Conservation (phyloP, 2,888 invertebrate genomes). For the Agriopis marginaria region DNA sequence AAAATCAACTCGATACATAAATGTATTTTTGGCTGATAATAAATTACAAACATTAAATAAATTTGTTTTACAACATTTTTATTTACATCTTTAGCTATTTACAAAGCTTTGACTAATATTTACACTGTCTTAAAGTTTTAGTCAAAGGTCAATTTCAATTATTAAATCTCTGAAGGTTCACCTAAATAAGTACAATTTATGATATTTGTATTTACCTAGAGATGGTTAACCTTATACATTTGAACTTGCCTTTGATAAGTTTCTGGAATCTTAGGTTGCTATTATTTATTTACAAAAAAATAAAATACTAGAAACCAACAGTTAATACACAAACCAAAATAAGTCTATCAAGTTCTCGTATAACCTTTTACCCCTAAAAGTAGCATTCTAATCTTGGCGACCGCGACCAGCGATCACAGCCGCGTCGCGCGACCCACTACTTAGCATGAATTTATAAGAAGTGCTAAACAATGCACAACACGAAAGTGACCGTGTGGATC, state of each 20-base stretch:
- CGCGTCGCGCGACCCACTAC: no score
- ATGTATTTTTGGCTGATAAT: constrained; percentile 68
- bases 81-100: constrained; percentile 62
- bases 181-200: constrained; percentile 49
- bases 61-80: constrained; percentile 54
- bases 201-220: constrained; percentile 56
- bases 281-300: constrained; percentile 47
- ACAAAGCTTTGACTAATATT: constrained; percentile 59
- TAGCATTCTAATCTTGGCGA: no score
- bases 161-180: constrained; percentile 29
- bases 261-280: constrained; percentile 47
- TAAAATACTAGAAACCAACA: neutral
- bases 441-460: no score
- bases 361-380: neutral
- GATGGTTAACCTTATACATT: constrained; percentile 56
- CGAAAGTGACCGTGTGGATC: no score
- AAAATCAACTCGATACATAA: constrained; percentile 57
- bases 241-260: constrained; percentile 61
- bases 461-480: no score
- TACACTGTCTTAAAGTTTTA: constrained; percentile 47
- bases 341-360: no score
- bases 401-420: no score
- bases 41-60: constrained; percentile 62
- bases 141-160: constrained; percentile 33
- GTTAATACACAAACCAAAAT: neutral